Evolutionary conservation across 2,888 invertebrate genomes (phyloP).

Genomic region (Neoitamus cyanurus): DNA sequence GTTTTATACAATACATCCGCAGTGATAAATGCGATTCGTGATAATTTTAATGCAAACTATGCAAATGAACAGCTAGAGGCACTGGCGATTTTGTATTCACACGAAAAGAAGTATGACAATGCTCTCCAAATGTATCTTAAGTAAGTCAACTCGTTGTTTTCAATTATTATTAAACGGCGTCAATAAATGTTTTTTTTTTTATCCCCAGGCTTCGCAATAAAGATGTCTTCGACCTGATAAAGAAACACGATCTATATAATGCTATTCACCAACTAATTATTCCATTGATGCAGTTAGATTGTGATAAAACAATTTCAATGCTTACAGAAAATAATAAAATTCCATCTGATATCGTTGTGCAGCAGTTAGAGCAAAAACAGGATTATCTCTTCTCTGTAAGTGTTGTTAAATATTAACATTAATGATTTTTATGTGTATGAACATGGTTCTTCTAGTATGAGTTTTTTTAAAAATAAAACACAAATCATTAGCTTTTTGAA

Average conservation of each 20-base stretch:
- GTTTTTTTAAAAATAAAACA: too few species aligned
- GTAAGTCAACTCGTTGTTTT: slow-evolving; percentile 65
- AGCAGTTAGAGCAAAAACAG: slow-evolving; percentile 80
- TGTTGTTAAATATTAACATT: not conserved
- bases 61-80: slow-evolving; percentile 85
- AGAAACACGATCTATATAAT: slow-evolving; percentile 82
- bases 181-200: not conserved
- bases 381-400: slow-evolving; percentile 79
- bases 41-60: slow-evolving; percentile 80
- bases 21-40: slow-evolving; percentile 87
- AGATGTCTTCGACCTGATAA: slow-evolving; percentile 90
- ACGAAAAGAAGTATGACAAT: slow-evolving; percentile 89
- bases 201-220: slow-evolving; percentile 78
- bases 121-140: slow-evolving; percentile 91
- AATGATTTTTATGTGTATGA: too few species aligned
- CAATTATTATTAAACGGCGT: not conserved
- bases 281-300: slow-evolving; percentile 88
- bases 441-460: too few species aligned
- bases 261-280: slow-evolving; percentile 88
- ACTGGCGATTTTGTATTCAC: slow-evolving; percentile 87
- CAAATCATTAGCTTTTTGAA: too few species aligned
- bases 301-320: slow-evolving; percentile 82
- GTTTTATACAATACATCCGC: slow-evolving; percentile 84
- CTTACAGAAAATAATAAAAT: slow-evolving; percentile 80
- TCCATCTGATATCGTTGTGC: slow-evolving; percentile 83